Evolutionary conservation across 2,888 invertebrate species (phyloP), one percentile per base, ranked within the genome.

Genomic region (Thera britannica): DNA sequence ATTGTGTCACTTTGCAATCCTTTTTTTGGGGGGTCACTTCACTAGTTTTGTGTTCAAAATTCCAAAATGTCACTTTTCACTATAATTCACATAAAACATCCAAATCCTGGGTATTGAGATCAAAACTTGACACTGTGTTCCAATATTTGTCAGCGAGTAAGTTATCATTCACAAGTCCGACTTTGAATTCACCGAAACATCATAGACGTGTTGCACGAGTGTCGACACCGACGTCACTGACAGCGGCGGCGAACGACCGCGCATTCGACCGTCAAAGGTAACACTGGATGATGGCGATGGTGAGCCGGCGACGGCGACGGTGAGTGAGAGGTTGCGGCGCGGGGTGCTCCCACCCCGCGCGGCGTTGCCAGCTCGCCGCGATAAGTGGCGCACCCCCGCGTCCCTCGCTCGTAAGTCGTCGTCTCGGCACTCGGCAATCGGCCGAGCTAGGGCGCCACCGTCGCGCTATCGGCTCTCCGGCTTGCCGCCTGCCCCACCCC

Each of bases 111-210:
- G 84, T 79, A 75, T 76, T 79, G 83, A 83, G 82, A 85, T 85
- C 81, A 81, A 88, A 94, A 94, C 94, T 94, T 95, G 94, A 95
- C 95, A 94, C 95, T 95, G 94, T 95, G 95, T 94, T 95, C 95
- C 95, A 95, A 94, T 94, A 95, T 95, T 94, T 94, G 94, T 94
- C 92, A 93, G 94, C 90, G 93, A 91, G 87, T 85, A 92, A 93
- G 83, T 90, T 93, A 89, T 90, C 88, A 94, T 89, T 87, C 92
- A 90, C 91, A 87, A 89, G 85, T 90, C 85, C 86, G 87, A 91
- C 89, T 93, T 93, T 88, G 87, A 90, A 88, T 89, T 90, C 88
- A 91, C 89, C 91, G 90, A 90, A 90, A 90, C 90, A 93, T 92
- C 86, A 90, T 89, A 90, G 90, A 90, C 92, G 94, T 94, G 94